phyloP scores from a whole-genome alignment of 2,113 vertebrate species.

The Oreotragus oreotragus region DNA sequence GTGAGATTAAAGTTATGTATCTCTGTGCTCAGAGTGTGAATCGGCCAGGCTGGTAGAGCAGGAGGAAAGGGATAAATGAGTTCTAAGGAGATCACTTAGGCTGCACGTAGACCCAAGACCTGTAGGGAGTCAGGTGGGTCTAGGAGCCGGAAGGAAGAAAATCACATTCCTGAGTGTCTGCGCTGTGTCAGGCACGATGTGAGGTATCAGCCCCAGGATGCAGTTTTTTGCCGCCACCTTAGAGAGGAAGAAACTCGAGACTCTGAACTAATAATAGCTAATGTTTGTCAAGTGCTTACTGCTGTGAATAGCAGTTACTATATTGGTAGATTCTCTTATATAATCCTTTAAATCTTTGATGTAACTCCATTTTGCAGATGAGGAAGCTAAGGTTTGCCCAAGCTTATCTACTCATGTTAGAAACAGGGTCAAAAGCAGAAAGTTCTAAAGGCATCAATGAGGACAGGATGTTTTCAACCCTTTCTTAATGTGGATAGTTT shows the following conservation, averaged over 20 bases:
- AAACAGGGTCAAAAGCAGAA: background rate
- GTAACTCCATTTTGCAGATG: background rate
- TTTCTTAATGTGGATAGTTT: background rate
- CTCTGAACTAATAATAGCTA: background rate
- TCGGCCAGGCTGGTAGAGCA: background rate
- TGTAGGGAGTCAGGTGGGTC: background rate
- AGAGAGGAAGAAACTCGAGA: background rate
- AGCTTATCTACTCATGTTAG: background rate
- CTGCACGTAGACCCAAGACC: background rate
- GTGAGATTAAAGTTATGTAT: background rate
- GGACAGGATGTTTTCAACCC: background rate
- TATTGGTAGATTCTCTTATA: background rate
- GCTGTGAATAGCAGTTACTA: background rate
- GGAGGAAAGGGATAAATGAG: background rate
- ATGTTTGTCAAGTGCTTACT: background rate
- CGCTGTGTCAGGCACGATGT: background rate
- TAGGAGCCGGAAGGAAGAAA: background rate
- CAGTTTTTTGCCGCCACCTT: background rate
- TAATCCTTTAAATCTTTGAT: background rate
- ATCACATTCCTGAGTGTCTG: background rate
- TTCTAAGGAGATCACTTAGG: background rate
- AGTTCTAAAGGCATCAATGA: background rate
- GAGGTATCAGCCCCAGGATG: background rate
- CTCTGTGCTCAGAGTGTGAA: background rate
- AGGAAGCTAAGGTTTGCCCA: background rate